Percentiles rank a stretch among this genome's conserved stretches.
phyloP scores from a whole-genome alignment of 2,113 vertebrate genomes.

The Lycaon pictus region DNA sequence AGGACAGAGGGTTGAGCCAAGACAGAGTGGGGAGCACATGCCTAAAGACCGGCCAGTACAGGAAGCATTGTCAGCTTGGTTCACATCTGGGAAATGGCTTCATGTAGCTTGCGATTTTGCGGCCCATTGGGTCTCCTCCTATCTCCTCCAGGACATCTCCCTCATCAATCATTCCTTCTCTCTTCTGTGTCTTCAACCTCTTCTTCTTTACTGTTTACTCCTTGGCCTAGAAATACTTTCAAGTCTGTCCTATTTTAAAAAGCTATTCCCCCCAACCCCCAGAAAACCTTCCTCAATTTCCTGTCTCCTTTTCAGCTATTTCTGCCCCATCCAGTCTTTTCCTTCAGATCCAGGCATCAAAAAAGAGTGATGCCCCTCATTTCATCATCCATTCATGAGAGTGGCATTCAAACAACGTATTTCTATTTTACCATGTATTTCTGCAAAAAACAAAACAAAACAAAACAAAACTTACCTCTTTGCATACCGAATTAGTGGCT shows the following conservation, averaged over 20 bases:
- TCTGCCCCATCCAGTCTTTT: not conserved
- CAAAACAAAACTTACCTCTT: not conserved
- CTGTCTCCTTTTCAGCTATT: slow-evolving; percentile 21
- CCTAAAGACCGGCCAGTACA: slow-evolving; percentile 10
- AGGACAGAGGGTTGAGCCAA: slow-evolving; percentile 19
- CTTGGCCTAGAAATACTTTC: slow-evolving; percentile 15
- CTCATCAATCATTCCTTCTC: not conserved
- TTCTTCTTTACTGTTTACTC: slow-evolving; percentile 18
- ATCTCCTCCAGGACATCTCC: not conserved
- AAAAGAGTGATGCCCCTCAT: not conserved
- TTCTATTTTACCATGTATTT: slow-evolving; percentile 36
- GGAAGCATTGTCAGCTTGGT: not conserved
- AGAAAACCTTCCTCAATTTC: not conserved
- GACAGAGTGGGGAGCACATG: not conserved
- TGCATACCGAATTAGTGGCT: slow-evolving; percentile 21
- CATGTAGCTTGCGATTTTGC: slow-evolving; percentile 23
- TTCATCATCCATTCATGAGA: not conserved
- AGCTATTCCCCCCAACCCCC: not conserved
- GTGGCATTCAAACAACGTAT: not conserved
- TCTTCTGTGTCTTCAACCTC: not conserved
- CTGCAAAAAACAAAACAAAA: too few relatives aligned
- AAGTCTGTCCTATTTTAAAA: slow-evolving; percentile 23
- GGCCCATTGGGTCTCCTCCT: not conserved
- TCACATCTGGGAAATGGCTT: slow-evolving; percentile 61
- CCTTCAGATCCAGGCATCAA: not conserved